These are phyloP conservation scores for Cryptoblepharus egeriae DNA, from an alignment of 2,797 vertebrate species.

Conservation along the genomic window DNA sequence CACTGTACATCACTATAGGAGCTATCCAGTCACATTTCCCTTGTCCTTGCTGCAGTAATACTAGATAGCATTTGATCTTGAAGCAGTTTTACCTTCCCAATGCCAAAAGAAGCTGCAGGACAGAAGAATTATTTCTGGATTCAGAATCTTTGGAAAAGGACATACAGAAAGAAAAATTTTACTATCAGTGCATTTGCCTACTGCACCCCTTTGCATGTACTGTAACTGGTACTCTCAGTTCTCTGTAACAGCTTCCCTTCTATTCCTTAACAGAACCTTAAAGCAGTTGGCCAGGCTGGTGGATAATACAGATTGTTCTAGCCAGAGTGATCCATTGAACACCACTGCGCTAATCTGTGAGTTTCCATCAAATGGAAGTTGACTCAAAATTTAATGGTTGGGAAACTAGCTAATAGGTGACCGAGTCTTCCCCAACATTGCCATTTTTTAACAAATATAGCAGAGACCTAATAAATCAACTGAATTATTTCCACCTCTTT, in stretches of 20 bases:
- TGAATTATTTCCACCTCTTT: neutral
- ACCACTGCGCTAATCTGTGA: neutral
- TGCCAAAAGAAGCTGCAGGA: fast-evolving
- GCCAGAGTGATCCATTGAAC: neutral
- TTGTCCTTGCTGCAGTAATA: neutral
- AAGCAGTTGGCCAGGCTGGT: neutral
- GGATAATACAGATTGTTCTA: neutral
- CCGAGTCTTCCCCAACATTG: neutral
- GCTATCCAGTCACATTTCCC: neutral
- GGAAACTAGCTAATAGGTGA: neutral
- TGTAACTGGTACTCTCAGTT: neutral
- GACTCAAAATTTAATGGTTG: neutral
- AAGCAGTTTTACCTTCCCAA: neutral
- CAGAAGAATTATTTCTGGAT: neutral
- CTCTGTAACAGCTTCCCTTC: neutral
- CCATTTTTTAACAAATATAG: neutral
- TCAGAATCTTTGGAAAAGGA: neutral
- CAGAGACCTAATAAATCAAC: neutral
- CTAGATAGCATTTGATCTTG: neutral
- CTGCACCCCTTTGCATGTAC: neutral
- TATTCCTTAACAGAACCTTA: neutral
- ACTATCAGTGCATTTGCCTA: neutral
- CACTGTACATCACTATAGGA: neutral
- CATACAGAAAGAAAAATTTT: neutral
- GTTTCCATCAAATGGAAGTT: neutral